Conservation (phyloP, 1,140 invertebrate genomes). For the Battus philenor region DNA sequence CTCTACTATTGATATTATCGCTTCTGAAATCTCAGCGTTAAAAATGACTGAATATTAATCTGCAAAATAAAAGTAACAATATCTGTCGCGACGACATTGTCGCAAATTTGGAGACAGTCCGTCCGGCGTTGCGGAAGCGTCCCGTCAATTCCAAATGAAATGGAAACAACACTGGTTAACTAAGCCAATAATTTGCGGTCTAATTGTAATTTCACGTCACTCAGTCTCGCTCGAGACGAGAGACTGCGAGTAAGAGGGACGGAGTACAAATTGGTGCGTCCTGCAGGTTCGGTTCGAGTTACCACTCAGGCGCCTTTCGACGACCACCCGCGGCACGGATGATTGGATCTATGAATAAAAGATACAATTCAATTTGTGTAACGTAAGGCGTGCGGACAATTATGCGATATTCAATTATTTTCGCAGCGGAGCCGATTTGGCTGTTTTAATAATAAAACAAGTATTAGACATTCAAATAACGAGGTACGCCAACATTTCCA, state of each 20-base stretch:
- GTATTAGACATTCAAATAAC: slow-evolving; percentile 14
- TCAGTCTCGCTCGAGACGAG: slow-evolving; percentile 9
- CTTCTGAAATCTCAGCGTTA: too few relatives aligned
- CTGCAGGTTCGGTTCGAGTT: slow-evolving; percentile 29
- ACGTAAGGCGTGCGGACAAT: slow-evolving; percentile 50
- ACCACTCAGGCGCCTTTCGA: slow-evolving; percentile 50
- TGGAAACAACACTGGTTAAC: slow-evolving; percentile 44
- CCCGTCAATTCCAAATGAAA: slow-evolving; percentile 26
- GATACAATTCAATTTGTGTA: slow-evolving; percentile 62
- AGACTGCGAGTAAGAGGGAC: slow-evolving; percentile 19
- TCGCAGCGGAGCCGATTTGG: slow-evolving; percentile 19
- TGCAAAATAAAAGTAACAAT: too few relatives aligned
- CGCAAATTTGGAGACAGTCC: too few relatives aligned
- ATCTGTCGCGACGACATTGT: too few relatives aligned
- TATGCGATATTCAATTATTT: slow-evolving; percentile 62
- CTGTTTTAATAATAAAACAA: slow-evolving; percentile 9
- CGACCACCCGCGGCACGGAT: slow-evolving; percentile 49
- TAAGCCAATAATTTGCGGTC: slow-evolving; percentile 48
- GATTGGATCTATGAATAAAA: slow-evolving; percentile 72
- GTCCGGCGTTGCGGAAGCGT: slow-evolving; percentile 15
- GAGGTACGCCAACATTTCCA: not conserved
- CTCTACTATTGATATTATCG: too few relatives aligned
- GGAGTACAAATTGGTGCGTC: slow-evolving; percentile 14
- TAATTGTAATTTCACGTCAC: slow-evolving; percentile 25
- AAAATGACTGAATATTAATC: too few relatives aligned